Evolutionary conservation across 2,113 vertebrate species (phyloP), one percentile per base, ranked within the genome.

Genomic region (Macquaria ambigua): DNA sequence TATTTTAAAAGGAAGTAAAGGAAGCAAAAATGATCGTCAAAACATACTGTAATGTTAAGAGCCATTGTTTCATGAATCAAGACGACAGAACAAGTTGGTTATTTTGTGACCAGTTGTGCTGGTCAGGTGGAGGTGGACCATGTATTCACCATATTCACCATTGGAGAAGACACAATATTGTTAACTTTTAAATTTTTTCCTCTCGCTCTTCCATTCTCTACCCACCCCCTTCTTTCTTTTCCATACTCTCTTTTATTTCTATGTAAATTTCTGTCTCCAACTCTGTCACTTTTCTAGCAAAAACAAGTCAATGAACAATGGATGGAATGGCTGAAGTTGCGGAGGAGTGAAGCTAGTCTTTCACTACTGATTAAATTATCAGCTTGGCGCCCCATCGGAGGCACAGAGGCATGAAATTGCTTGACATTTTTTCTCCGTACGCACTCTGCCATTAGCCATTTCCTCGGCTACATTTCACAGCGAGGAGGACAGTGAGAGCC

Each of bases 321-420:
- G 63, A 62, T 73, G 39, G 37, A 85, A 81, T 28, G 69, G 59
- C 34, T 79, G 68, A 82, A 84, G 84, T 82, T 85, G 81, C 75
- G 58, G 79, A 83, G 55, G 81, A 92, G 79, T 87, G 81, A 86
- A 89, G 77, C 68, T 81, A 85, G 82, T 92, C 91, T 91, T 90
- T 90, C 84, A 84, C 71, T 89, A 79, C 83, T 90, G 93, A 94
- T 92, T 90, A 90, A 94, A 89, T 92, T 83, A 92, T 92, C 92
- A 95, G 87, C 86, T 88, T 76, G 89, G 83, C 50, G 75, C 89
- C 87, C 81, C 84, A 89, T 90, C 21, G 39, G 79, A 92, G n/a
- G 82, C 90, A 88, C 83, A 77, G 89, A 82, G 86, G 91, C 93
- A 92, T 94, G 93, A 95, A 95, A 96, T 95, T 92, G 85, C 90